Conservation (phyloP, 92 coral and sea anemone genomes). For the Phenganax marumi region DNA sequence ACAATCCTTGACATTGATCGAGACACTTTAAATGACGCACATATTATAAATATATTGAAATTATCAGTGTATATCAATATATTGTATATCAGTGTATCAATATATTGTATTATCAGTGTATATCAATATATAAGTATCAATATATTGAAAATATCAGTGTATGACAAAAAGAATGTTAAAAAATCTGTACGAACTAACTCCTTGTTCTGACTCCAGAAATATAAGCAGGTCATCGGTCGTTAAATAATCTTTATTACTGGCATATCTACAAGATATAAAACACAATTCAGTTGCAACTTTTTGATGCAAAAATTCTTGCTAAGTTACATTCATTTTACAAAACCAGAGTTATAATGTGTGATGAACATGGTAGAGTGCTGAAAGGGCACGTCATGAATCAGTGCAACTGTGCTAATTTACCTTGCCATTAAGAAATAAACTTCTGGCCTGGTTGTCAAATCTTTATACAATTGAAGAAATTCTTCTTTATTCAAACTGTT, state of each 20-base stretch:
- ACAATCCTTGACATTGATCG: too few species aligned
- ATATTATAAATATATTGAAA: too few species aligned
- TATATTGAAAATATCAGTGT: too few species aligned
- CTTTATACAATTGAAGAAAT: constrained; percentile 90
- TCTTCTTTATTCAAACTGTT: constrained; percentile 88
- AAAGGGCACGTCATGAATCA: too few species aligned
- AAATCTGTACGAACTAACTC: constrained; percentile 53
- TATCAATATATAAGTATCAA: too few species aligned
- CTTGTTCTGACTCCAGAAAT: constrained; percentile 95
- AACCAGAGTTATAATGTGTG: too few species aligned
- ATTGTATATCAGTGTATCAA: too few species aligned
- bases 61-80: too few species aligned
- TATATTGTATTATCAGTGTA: too few species aligned
- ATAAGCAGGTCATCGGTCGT: constrained; percentile 94
- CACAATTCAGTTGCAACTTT: background rate
- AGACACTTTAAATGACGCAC: too few species aligned
- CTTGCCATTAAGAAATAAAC: constrained; percentile 96
- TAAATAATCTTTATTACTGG: constrained; percentile 87
- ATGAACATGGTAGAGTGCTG: too few species aligned
- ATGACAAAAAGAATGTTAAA: background rate
- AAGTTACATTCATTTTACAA: background rate
- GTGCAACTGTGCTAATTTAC: constrained; percentile 35
- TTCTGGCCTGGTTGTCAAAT: constrained; percentile 96
- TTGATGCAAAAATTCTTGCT: too few species aligned
- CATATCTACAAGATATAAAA: constrained; percentile 62